These are phyloP conservation scores for Sebastes itinus DNA, from an alignment of 2,797 vertebrate species.

Conservation along the genomic window DNA sequence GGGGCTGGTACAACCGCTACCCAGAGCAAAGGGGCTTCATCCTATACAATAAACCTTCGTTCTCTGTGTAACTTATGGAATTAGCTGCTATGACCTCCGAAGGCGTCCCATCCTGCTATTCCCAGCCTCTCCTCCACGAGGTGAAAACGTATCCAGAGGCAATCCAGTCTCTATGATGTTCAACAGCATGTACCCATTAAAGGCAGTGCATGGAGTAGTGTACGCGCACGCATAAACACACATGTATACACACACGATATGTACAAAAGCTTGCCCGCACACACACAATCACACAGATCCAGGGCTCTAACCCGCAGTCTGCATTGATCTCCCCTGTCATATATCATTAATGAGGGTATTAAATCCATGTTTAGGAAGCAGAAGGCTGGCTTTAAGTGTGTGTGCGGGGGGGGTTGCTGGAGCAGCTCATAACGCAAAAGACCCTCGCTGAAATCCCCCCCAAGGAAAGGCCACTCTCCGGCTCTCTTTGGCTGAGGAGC, in stretches of 20 bases:
- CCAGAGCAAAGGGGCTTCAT: neutral
- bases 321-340: slow-evolving; percentile 98
- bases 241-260: slow-evolving; percentile 35
- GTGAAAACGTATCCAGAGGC: slow-evolving; percentile 87
- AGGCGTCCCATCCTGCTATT: slow-evolving; percentile 48
- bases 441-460: slow-evolving; percentile 84
- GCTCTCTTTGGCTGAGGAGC: slow-evolving; percentile 60
- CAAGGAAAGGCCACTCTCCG: slow-evolving; percentile 80
- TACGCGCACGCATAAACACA: slow-evolving; percentile 22
- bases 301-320: slow-evolving; percentile 88
- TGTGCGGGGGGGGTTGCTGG: slow-evolving; percentile 78
- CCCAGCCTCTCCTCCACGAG: slow-evolving; percentile 53
- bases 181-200: slow-evolving; percentile 96
- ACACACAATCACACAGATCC: slow-evolving; percentile 33
- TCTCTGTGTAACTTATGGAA: slow-evolving; percentile 11
- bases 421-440: slow-evolving; percentile 82
- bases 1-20: neutral
- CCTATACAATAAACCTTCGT: slow-evolving; percentile 1
- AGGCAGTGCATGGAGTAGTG: slow-evolving; percentile 76
- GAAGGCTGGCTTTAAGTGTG: slow-evolving; percentile 87
- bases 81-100: slow-evolving; percentile 39
- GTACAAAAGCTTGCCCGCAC: neutral
- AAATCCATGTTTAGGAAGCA: slow-evolving; percentile 99
- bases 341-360: slow-evolving; percentile 99
- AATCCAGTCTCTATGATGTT: slow-evolving; percentile 89